Evolutionary conservation across 2,113 vertebrate species (phyloP), one percentile per base, ranked within the genome.

Genomic region (Meleagris gallopavo): DNA sequence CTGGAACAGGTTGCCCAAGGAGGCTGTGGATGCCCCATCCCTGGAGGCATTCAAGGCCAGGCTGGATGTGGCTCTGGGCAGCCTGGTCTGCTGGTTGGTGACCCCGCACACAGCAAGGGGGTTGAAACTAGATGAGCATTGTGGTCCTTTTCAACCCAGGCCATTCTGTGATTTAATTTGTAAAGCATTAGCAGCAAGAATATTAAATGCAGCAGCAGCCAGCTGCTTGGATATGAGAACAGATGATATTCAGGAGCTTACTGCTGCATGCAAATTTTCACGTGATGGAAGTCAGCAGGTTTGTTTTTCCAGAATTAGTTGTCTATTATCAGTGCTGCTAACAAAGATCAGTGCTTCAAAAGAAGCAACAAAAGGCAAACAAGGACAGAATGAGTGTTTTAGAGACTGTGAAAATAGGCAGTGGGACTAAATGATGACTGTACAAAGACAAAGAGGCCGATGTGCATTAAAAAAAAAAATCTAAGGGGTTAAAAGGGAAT

Each of bases 281-380:
- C 3, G 1, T 52, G 83, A 88, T 14, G 30, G 72, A 94, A 71
- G 52, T 96, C 94, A 96, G 95, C 96, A 94, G 5, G 9, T 58
- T 83, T 89, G 16, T 89, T 61, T 88, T 95, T 94, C 92, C 85
- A 93, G 90, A 91, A 91, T 85, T 57, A 94, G 85, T 22, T 54
- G 64, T 29, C 85, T 64, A 67, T 94, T 94, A 87, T 93, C 41
- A 89, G 54, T 3, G 0, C 72, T 70, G 79, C 83, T 92, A 93
- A 81, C 5, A 3, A 14, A 88, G 73, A 80, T 30, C 73, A 86
- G 76, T 41, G 73, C 29, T 94, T 84, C 79, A 89, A 86, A 88
- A 88, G 55, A 41, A 4, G 36, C 45, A 88, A 93, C 85, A 95
- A 88, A 95, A 83, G 93, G 69, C 62, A 87, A 91, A 87, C 27